Evolutionary conservation across 1,140 invertebrate genomes (phyloP).

Genomic region (Aleiodes sp.): DNA sequence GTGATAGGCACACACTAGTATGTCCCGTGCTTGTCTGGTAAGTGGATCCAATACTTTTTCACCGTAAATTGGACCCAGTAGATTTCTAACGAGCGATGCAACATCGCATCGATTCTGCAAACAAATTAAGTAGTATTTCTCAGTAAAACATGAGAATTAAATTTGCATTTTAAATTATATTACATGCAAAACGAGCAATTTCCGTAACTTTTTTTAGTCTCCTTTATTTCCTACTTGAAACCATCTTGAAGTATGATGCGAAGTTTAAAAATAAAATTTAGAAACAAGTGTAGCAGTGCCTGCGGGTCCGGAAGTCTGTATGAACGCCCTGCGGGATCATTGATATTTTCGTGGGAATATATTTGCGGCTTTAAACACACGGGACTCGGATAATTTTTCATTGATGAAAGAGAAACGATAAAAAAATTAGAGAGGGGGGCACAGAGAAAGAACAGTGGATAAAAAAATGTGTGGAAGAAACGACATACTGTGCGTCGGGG

Average conservation of each 20-base stretch:
- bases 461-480: slow-evolving; percentile 6
- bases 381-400: not conserved
- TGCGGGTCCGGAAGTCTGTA: slow-evolving; percentile 1
- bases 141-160: slow-evolving; percentile 1
- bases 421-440: slow-evolving; percentile 12
- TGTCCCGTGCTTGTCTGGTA: slow-evolving; percentile 74
- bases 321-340: slow-evolving; percentile 1
- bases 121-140: no score
- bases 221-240: no score
- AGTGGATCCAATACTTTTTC: slow-evolving; percentile 70
- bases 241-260: no score
- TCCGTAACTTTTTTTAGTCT: no score
- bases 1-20: slow-evolving; percentile 73
- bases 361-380: not conserved
- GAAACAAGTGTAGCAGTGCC: not conserved
- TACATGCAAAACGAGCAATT: no score
- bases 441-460: not conserved
- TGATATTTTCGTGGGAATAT: slow-evolving; percentile 11
- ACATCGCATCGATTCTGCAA: slow-evolving; percentile 67
- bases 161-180: slow-evolving; percentile 23
- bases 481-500: not conserved
- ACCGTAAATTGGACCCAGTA: slow-evolving; percentile 71
- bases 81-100: slow-evolving; percentile 69
- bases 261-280: no score
- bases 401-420: not conserved